These are phyloP conservation scores for Apamea sordens DNA, from an alignment of 2,888 invertebrate genomes.

Conservation along the genomic window DNA sequence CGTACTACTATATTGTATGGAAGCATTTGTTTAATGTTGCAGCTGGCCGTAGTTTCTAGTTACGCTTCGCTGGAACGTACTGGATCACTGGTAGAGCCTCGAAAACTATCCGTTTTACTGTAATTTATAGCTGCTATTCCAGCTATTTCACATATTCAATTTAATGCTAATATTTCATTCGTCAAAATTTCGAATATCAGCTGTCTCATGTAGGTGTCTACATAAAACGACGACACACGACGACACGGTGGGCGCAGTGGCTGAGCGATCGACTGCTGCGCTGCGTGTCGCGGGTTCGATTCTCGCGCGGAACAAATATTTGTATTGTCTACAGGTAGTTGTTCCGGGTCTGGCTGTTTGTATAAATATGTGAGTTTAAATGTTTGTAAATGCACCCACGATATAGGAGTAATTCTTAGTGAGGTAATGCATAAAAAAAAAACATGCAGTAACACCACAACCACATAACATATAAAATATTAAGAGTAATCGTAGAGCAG, in stretches of 20 bases:
- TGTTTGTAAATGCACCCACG: no score
- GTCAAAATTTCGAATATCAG: background rate
- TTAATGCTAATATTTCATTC: background rate
- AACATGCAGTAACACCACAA: no score
- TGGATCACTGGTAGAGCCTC: background rate
- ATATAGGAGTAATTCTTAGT: no score
- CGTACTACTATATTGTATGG: background rate
- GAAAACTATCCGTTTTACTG: conserved; percentile 5
- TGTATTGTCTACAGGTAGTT: no score
- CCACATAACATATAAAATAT: no score
- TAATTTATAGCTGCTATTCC: background rate
- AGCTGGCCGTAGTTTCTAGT: conserved; percentile 51
- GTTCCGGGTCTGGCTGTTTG: no score
- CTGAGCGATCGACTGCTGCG: no score
- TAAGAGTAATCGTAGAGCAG: background rate
- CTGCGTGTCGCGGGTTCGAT: no score
- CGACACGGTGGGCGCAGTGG: no score
- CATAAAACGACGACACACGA: background rate
- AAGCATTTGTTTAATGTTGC: conserved; percentile 40
- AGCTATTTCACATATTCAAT: background rate
- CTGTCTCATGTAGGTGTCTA: background rate
- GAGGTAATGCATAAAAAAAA: no score
- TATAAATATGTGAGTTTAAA: no score
- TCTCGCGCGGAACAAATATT: no score
- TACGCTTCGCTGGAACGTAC: conserved; percentile 33